Evolutionary conservation across 2,797 vertebrate species (phyloP), one percentile per base, ranked within the genome.

Genomic region (Gobio occitaniae): DNA sequence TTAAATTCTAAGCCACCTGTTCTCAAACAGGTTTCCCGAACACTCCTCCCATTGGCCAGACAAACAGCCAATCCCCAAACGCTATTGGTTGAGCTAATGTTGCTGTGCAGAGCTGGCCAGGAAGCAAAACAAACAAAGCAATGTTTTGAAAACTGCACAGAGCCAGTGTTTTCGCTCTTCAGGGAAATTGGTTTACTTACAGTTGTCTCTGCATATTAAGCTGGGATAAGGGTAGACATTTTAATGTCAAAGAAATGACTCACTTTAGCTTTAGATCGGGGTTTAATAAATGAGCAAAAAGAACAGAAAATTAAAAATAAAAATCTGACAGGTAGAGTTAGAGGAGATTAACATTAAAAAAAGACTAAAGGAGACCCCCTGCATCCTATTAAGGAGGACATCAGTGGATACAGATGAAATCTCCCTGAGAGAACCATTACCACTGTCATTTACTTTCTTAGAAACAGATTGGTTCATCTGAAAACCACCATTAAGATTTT

Each of bases 401-500:
- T 47, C 61, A 83, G 56, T 75, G 65, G 54, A 87, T 78, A 74
- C 56, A 85, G 47, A 66, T 52, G 32, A 78, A 82, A 75, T 78
- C 83, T 79, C 72, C 83, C 41, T 59, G 38, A 54, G 83, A 82
- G 56, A 83, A 79, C 56, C 16, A 63, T 80, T 86, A 63, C 63
- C 63, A 74, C 19, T 68, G 63, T 54, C 15, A 76, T 76, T 83
- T 66, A 29, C 63, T 75, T 66, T 75, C 44, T 74, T 66, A 66
- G 15, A 66, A 83, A 77, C 48, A 68, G 48, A 69, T 59, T 71
- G 50, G 36, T 85, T 85, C 50, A 66, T 65, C 66, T 66, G 59
- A 78, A 85, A 85, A 78, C 32, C 71, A 69, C 61, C 61, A 83
- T 78, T 78, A 79, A 59, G 19, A 59, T 56, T 78, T 74, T 85